Percentiles rank a stretch among this genome's conserved stretches.
These are phyloP conservation scores for Phataginus tetradactyla DNA, from an alignment of 2,797 vertebrate species.

Conservation along the genomic window DNA sequence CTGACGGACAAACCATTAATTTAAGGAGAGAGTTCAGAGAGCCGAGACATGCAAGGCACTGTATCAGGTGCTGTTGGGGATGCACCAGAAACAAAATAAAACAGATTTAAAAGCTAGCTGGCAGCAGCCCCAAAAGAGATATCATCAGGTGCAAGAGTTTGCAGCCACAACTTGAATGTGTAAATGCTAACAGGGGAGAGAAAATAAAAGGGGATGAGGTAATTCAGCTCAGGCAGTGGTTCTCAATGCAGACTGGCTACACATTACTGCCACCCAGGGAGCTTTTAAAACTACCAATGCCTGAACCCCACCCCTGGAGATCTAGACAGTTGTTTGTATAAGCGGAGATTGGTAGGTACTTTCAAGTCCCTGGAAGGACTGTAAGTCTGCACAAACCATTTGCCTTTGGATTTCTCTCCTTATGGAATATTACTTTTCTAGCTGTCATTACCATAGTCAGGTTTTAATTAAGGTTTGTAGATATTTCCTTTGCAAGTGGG, in stretches of 20 bases:
- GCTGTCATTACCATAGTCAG: not conserved
- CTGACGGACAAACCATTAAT: not conserved
- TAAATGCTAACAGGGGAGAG: not conserved
- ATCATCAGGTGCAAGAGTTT: not conserved
- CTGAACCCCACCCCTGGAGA: not conserved
- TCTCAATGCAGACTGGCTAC: not conserved
- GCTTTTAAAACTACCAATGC: not conserved
- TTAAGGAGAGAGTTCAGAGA: constrained; percentile 2
- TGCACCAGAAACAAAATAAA: not conserved
- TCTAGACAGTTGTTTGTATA: not conserved
- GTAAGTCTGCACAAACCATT: constrained; percentile 12
- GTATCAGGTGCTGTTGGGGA: not conserved
- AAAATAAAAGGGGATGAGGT: not conserved
- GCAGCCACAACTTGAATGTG: not conserved
- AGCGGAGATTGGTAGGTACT: not conserved
- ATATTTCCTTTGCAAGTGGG: not conserved
- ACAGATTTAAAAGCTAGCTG: not conserved
- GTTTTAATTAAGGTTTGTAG: not conserved
- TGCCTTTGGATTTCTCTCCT: not conserved
- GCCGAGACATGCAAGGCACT: not conserved
- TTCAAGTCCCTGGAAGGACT: not conserved
- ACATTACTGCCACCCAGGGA: not conserved
- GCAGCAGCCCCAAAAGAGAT: not conserved
- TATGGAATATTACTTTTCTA: not conserved
- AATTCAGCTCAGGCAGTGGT: not conserved